These are phyloP conservation scores for Hirtodrosophila confusa DNA, from an alignment of 2,888 invertebrate species.

Conservation along the genomic window DNA sequence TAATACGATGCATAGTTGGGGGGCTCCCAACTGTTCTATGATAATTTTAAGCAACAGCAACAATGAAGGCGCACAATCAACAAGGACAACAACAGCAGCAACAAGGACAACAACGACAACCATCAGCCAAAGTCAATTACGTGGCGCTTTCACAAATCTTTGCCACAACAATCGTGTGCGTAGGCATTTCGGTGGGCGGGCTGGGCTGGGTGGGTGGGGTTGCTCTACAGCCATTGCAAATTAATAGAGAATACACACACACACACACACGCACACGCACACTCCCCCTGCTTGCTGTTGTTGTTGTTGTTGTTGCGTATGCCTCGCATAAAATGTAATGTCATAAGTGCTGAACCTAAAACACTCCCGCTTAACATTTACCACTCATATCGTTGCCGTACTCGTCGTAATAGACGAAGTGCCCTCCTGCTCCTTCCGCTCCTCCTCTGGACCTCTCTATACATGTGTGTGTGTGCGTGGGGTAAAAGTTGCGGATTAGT, in stretches of 20 bases:
- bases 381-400: constrained; percentile 59
- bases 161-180: constrained; percentile 67
- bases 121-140: constrained; percentile 74
- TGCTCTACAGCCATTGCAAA: constrained; percentile 66
- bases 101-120: constrained; percentile 29
- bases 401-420: constrained; percentile 54
- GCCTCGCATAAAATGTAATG: constrained; percentile 72
- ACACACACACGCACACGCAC: constrained; percentile 20
- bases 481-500: constrained; percentile 69
- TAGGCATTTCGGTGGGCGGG: constrained; percentile 51
- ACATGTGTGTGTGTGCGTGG: constrained; percentile 11
- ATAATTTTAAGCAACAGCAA: constrained; percentile 75
- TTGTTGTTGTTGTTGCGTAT: constrained; percentile 21
- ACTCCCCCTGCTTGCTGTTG: not conserved
- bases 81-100: constrained; percentile 26
- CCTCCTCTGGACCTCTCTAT: not conserved
- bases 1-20: constrained; percentile 61
- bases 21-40: constrained; percentile 52
- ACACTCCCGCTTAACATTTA: constrained; percentile 72
- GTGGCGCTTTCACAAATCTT: constrained; percentile 75
- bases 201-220: constrained; percentile 5
- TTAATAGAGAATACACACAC: constrained; percentile 67
- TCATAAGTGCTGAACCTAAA: constrained; percentile 79
- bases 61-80: constrained; percentile 39
- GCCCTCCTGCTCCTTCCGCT: constrained; percentile 5